A percentile compares a stretch with the other conserved stretches of the same genome.
Conservation (phyloP, 2,113 vertebrate genomes). For the Saimiri boliviensis region DNA sequence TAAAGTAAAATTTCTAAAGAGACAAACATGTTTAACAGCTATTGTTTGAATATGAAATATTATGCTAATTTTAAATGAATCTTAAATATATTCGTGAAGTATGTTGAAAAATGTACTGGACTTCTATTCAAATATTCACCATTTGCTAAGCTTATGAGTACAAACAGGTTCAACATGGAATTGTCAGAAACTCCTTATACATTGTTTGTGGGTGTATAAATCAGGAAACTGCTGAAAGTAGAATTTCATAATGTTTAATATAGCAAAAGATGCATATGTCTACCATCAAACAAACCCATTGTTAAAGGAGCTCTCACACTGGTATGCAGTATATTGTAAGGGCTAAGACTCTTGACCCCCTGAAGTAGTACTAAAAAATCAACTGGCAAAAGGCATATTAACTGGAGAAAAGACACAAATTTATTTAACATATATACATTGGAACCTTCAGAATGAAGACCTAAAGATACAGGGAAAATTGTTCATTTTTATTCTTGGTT, state of each 20-base stretch:
- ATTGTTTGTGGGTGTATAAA: background rate
- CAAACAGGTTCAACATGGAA: background rate
- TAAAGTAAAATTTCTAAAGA: background rate
- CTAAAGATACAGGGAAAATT: too few species aligned
- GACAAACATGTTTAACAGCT: background rate
- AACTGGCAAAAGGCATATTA: too few species aligned
- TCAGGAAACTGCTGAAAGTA: background rate
- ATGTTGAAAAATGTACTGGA: background rate
- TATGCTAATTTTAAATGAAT: background rate
- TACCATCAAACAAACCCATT: background rate
- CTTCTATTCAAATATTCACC: background rate
- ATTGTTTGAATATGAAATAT: background rate
- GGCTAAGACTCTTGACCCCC: too few species aligned
- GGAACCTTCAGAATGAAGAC: too few species aligned
- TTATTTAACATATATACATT: too few species aligned
- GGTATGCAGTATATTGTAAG: background rate
- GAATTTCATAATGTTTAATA: background rate
- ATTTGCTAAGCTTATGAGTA: background rate
- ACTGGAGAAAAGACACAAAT: too few species aligned
- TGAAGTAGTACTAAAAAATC: too few species aligned
- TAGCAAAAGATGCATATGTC: background rate
- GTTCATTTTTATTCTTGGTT: too few species aligned
- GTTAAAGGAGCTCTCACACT: background rate
- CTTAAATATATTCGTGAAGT: background rate
- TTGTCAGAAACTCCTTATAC: background rate